phyloP scores from a whole-genome alignment of 2,888 invertebrate genomes.

The Amiota communis region DNA sequence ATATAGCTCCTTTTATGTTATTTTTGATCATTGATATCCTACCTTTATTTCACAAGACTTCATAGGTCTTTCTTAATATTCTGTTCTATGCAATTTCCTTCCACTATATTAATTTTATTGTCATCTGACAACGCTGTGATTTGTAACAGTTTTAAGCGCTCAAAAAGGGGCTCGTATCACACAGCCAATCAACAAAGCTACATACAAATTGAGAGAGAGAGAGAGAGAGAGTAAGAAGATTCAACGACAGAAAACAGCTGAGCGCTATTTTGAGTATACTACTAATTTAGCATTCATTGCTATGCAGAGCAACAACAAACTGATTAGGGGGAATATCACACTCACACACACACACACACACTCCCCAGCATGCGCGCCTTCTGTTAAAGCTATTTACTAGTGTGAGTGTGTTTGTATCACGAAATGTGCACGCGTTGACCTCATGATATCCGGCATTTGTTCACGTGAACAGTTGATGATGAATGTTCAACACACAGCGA shows the following conservation, averaged over 20 bases:
- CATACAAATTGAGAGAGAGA: slow-evolving; percentile 42
- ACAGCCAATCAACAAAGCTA: slow-evolving; percentile 76
- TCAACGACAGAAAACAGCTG: slow-evolving; percentile 53
- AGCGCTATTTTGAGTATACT: slow-evolving; percentile 45
- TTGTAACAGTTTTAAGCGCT: slow-evolving; percentile 59
- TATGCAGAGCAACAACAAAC: slow-evolving; percentile 38
- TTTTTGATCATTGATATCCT: too few species aligned
- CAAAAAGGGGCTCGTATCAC: slow-evolving; percentile 81
- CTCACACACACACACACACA: too few species aligned
- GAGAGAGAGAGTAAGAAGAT: slow-evolving; percentile 25
- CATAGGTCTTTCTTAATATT: too few species aligned
- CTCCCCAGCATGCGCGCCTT: slow-evolving; percentile 74
- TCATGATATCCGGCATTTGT: slow-evolving; percentile 83
- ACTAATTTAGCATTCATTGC: too few species aligned
- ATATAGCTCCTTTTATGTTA: too few species aligned
- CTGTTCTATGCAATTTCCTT: too few species aligned
- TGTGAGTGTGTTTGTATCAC: slow-evolving; percentile 59
- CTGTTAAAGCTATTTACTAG: slow-evolving; percentile 76
- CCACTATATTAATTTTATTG: slow-evolving; percentile 3
- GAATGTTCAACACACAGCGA: slow-evolving; percentile 27
- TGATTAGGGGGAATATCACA: too few species aligned
- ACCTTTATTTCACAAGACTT: too few species aligned
- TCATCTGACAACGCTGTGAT: slow-evolving; percentile 51
- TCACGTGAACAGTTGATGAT: slow-evolving; percentile 75
- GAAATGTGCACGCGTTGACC: slow-evolving; percentile 80